Base-by-base conservation (phyloP, 2,888 invertebrate genomes). In the Drosophila meridionalis region DNA sequence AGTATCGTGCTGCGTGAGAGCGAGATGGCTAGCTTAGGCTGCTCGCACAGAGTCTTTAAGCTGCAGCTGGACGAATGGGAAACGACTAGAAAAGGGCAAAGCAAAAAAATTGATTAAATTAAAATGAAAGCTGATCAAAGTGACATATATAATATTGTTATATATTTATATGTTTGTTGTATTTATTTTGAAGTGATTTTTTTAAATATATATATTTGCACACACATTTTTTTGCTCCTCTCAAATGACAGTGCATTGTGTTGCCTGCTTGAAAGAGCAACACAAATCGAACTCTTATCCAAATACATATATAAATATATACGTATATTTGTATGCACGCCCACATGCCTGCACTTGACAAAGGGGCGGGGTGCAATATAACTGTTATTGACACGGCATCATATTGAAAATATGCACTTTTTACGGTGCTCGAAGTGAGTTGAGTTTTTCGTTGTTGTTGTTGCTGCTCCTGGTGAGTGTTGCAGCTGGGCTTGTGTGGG, bases 351-450 rank as follows among this genome's bases (percentile, higher is more conserved):
- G 61, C 34, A 63, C 75, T 78, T 66, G 69, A 38, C 47, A 20
- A 55, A 42, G 66, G 72, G 65, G 60, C 52, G 69, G 62, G 66
- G 66, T 5, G 87, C 72, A 86, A 80, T 89, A 86, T 86, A 86
- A 88, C 90, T 90, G 89, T 84, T 90, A 84, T 90, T 90, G 84
- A 84, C 84, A 90, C 84, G 81, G 72, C 89, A 77, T 89, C 90
- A 84, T 89, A 90, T 86, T 90, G 90, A 90, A 89, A 90, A 89
- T 89, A 86, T 88, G 69, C 69, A 69, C 58, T 73, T 76, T 69
- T 58, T 73, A 52, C 40, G 64, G 57, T 61, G 68, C 65, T 70
- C 70, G 26, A 32, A 59, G 58, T 45, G 20, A 42, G 40, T 55
- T 38, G 55, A 40, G 40, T 40, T 52, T 48, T 59, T 56, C 56